phyloP scores from a whole-genome alignment of 2,797 vertebrate species.

The Oryzias dopingdopingensis region DNA sequence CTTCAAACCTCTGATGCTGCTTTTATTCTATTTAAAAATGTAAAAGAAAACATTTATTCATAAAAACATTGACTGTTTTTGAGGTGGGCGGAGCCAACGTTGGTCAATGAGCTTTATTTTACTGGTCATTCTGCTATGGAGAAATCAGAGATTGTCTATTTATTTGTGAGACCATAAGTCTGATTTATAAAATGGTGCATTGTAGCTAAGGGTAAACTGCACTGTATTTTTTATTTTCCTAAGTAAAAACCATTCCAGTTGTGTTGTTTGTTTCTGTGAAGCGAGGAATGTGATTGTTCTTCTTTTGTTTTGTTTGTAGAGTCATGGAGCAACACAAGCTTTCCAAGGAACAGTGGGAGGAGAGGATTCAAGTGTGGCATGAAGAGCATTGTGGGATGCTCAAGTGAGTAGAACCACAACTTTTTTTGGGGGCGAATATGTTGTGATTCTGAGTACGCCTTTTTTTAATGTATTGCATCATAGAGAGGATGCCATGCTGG shows the following conservation, averaged over 20 bases:
- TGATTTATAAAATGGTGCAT: too few relatives aligned
- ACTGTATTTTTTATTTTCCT: too few relatives aligned
- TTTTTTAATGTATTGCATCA: not conserved
- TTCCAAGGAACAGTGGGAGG: slow-evolving; percentile 95
- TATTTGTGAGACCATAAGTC: too few relatives aligned
- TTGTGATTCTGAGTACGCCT: not conserved
- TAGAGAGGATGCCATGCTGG: slow-evolving; percentile 92
- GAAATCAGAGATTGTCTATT: too few relatives aligned
- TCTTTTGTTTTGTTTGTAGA: slow-evolving; percentile 56
- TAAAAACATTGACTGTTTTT: too few relatives aligned
- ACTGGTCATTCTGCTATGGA: too few relatives aligned
- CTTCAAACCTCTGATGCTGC: too few relatives aligned
- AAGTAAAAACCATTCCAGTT: not conserved
- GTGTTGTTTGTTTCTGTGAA: not conserved
- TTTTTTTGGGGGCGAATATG: not conserved
- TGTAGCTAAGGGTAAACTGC: too few relatives aligned
- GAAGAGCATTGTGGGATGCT: slow-evolving; percentile 93
- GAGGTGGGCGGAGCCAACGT: too few relatives aligned
- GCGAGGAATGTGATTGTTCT: slow-evolving; percentile 3
- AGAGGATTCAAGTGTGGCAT: slow-evolving; percentile 97
- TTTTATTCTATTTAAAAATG: too few relatives aligned
- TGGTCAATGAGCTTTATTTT: too few relatives aligned
- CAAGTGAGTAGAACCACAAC: slow-evolving; percentile 79
- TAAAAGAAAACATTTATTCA: too few relatives aligned
- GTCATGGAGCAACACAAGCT: slow-evolving; percentile 97